phyloP scores from a whole-genome alignment of 2,113 vertebrate species.

The Thamnaconus septentrionalis region DNA sequence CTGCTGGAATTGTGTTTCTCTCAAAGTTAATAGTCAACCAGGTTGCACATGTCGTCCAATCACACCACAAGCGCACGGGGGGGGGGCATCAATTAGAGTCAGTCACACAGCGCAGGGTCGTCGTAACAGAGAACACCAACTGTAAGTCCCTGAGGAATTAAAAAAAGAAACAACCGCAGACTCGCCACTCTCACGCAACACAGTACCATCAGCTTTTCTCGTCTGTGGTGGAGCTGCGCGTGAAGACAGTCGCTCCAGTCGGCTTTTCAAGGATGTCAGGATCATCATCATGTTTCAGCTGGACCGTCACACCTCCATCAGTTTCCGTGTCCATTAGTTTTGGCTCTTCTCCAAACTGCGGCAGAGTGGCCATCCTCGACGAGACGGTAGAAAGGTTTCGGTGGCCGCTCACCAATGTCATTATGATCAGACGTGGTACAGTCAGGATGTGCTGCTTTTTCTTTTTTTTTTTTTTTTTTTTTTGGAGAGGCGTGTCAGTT shows the following conservation, averaged over 20 bases:
- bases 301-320: too few relatives aligned
- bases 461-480: not conserved
- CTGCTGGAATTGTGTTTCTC: conserved; percentile 7
- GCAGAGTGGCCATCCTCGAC: not conserved
- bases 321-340: conserved; percentile 27
- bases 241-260: conserved; percentile 37
- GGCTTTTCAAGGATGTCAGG: conserved; percentile 74
- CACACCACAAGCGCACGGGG: conserved; percentile 33
- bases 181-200: conserved; percentile 8
- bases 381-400: conserved; percentile 3
- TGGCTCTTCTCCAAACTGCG: conserved; percentile 41
- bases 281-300: conserved; percentile 28
- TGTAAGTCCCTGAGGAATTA: conserved; percentile 72
- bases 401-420: conserved; percentile 2
- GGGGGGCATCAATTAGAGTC: conserved; percentile 28
- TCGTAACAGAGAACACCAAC: conserved; percentile 48
- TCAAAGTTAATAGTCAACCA: too few relatives aligned
- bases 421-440: conserved; percentile 7
- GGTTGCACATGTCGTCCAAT: conserved; percentile 22
- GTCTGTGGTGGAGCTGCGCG: conserved; percentile 39
- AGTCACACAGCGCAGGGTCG: conserved; percentile 38
- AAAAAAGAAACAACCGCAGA: conserved; percentile 44
- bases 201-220: conserved; percentile 63
- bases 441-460: too few relatives aligned
- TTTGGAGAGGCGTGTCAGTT: not conserved